Evolutionary conservation across 92 coral and sea anemone species (phyloP), one percentile per base, ranked within the genome.

Genomic region (Epizoanthus stellaris): DNA sequence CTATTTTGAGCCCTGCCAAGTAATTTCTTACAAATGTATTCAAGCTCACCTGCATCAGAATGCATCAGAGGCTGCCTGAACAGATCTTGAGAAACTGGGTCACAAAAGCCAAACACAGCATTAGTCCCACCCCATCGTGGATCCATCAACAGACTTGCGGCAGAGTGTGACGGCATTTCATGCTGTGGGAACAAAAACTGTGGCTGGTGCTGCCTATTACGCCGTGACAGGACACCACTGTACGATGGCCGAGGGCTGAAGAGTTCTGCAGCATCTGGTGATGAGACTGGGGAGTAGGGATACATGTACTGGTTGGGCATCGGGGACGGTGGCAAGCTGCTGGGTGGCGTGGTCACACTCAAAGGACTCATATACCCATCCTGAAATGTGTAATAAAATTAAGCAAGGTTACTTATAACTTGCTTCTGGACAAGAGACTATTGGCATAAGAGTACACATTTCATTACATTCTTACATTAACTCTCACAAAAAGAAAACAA

Each of bases 321-420:
- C 3, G 98, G 97, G 17, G 99, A 91, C 17, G 99, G 87, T 5
- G 99, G 93, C 82, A 97, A 80, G 81, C 95, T 95, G 21, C 95
- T 98, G 36, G 98, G 98, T 9, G 99, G 98, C 47, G 99, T 93
- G n/a, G 92, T 93, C 79, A 89, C 85, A 74, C 93, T 89, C 84
- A 90, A 87, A 17, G 83, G 83, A 21, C 65, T 79, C 83, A 79
- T 79, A 17, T 40, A 62, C 8, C 71, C 83, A 79, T 79, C 83
- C 83, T 79, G n/a, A 62, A 79, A 63, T 30, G 34, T 1, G 34
- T 30, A 30, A 30, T 30, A 30, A 30, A 30, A 30, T 30, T 30
- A 30, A 30, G 34, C 34, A 1, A 30, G 34, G 34, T 30, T 30
- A 30, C 34, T 30, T n/a, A n/a, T 30, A 30, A 30, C 34, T 30